These are phyloP conservation scores for Lithophane leautieri DNA, from an alignment of 2,888 invertebrate species.

Conservation along the genomic window DNA sequence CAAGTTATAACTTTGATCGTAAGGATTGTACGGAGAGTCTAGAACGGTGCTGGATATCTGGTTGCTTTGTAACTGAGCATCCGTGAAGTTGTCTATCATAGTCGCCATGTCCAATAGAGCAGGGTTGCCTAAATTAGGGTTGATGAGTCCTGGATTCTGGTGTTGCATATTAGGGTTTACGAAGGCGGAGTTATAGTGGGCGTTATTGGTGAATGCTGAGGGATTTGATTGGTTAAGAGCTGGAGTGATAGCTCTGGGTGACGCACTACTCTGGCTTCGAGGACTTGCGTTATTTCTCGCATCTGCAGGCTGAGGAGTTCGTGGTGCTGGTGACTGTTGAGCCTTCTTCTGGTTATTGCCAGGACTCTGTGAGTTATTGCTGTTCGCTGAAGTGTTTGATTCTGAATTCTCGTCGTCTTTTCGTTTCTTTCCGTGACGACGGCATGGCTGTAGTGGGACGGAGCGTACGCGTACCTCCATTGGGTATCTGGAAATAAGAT, in stretches of 20 bases:
- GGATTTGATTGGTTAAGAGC: constrained; percentile 83
- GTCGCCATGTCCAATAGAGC: constrained; percentile 93
- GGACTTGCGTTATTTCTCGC: constrained; percentile 85
- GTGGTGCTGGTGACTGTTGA: constrained; percentile 81
- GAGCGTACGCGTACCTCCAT: constrained; percentile 96
- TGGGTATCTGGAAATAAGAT: constrained; percentile 92
- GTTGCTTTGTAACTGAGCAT: constrained; percentile 95
- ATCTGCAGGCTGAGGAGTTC: constrained; percentile 84
- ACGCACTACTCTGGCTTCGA: constrained; percentile 89
- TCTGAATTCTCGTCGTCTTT: constrained; percentile 92
- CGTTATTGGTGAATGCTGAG: constrained; percentile 81
- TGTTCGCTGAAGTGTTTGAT: constrained; percentile 74
- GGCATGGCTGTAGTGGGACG: constrained; percentile 95
- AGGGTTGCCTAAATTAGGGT: constrained; percentile 88
- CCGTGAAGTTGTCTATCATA: constrained; percentile 94
- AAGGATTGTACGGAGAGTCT: constrained; percentile 92
- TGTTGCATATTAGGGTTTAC: constrained; percentile 87
- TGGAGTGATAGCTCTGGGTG: constrained; percentile 88
- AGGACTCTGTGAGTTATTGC: constrained; percentile 81
- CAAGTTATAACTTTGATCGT: constrained; percentile 92
- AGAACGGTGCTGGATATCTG: constrained; percentile 96
- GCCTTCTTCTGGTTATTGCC: constrained; percentile 83
- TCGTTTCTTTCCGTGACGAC: constrained; percentile 94
- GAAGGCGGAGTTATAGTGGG: constrained; percentile 86
- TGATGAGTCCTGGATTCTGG: constrained; percentile 84